A percentile compares a stretch with the other conserved stretches of the same genome.
phyloP scores from a whole-genome alignment of 2,888 invertebrate species.

The Emesis furor region DNA sequence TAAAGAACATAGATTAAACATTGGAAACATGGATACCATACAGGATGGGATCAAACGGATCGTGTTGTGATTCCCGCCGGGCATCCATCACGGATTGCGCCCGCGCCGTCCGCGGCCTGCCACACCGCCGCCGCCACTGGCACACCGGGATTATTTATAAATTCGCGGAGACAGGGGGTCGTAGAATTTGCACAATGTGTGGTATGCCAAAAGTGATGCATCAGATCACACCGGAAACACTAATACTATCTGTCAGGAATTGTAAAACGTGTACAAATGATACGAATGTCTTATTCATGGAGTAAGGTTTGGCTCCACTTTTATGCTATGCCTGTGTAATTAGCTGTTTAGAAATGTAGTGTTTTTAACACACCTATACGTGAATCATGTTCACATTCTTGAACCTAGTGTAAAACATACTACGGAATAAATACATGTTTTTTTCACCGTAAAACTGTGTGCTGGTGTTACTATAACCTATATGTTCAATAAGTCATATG shows the following conservation, averaged over 20 bases:
- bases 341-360: neutral
- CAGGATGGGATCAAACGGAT: neutral
- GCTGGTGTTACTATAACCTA: too few species aligned
- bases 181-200: conserved; percentile 89
- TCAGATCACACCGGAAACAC: conserved; percentile 86
- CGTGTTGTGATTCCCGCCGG: conserved; percentile 84
- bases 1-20: conserved; percentile 4
- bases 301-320: neutral
- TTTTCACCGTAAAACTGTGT: too few species aligned
- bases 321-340: neutral
- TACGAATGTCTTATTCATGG: neutral
- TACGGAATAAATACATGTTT: too few species aligned
- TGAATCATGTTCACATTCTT: too few species aligned
- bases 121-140: conserved; percentile 91
- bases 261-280: neutral
- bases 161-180: conserved; percentile 91
- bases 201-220: conserved; percentile 86
- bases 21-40: neutral
- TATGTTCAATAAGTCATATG: too few species aligned
- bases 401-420: too few species aligned
- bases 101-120: conserved; percentile 91
- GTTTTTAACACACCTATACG: neutral
- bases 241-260: conserved; percentile 15
- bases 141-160: conserved; percentile 91
- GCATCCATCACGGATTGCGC: conserved; percentile 87